Evolutionary conservation across 2,888 invertebrate species (phyloP).

Genomic region (Drosophila yooni): DNA sequence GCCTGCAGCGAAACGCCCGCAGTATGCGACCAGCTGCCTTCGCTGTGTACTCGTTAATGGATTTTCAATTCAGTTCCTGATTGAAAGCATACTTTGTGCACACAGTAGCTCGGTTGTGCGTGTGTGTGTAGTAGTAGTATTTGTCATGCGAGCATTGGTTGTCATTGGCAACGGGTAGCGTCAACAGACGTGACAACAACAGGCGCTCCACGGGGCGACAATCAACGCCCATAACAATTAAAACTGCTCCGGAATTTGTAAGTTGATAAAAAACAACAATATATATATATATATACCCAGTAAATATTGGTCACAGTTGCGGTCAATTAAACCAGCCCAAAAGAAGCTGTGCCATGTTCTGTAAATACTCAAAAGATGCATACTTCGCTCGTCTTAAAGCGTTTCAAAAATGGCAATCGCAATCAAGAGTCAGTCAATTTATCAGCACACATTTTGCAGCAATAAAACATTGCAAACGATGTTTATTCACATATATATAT

Average conservation of each 20-base stretch:
- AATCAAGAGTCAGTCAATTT: not conserved
- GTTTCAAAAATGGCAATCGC: not conserved
- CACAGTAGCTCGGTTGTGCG: not conserved
- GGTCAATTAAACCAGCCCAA: not conserved
- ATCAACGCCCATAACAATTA: constrained; percentile 42
- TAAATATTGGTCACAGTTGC: not conserved
- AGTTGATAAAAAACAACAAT: not conserved
- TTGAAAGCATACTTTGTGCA: constrained; percentile 78
- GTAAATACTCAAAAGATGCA: not conserved
- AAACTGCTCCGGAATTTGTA: constrained; percentile 6
- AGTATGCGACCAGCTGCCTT: constrained; percentile 49
- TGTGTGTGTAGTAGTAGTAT: constrained; percentile 23
- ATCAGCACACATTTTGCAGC: constrained; percentile 4
- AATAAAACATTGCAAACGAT: not conserved
- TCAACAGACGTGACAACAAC: constrained; percentile 72
- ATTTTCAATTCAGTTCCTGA: constrained; percentile 81
- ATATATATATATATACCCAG: not conserved
- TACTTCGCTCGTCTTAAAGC: not conserved
- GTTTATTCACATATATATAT: not conserved
- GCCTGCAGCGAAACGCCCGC: constrained; percentile 22
- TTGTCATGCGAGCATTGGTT: constrained; percentile 66
- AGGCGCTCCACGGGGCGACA: constrained; percentile 34
- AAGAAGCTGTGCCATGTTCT: not conserved
- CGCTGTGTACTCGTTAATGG: constrained; percentile 79
- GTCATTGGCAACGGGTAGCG: constrained; percentile 74